Evolutionary conservation across 2,888 invertebrate genomes (phyloP).

Genomic region (Plagodis pulveraria): DNA sequence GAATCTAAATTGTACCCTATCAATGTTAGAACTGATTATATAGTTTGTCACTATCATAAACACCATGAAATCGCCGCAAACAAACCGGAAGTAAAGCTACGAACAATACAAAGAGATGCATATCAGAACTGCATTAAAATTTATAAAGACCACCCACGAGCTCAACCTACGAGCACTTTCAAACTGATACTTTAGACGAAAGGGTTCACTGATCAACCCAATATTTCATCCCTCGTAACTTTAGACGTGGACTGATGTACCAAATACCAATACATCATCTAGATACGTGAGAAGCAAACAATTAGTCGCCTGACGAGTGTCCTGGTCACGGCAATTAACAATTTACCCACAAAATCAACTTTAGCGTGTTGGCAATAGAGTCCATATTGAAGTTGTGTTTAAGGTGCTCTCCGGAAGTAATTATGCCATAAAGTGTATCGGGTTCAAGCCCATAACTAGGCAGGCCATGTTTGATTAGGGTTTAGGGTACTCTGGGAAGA

Average conservation of each 20-base stretch:
- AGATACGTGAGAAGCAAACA: constrained; percentile 60
- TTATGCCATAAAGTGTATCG: constrained; percentile 58
- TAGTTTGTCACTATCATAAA: constrained; percentile 30
- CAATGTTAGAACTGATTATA: constrained; percentile 49
- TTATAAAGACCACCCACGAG: constrained; percentile 39
- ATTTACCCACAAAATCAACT: constrained; percentile 5
- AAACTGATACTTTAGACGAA: constrained; percentile 27
- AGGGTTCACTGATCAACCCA: constrained; percentile 46
- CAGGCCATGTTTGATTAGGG: constrained; percentile 66
- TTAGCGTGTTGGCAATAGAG: constrained; percentile 6
- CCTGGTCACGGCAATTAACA: constrained; percentile 22
- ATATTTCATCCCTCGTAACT: constrained; percentile 41
- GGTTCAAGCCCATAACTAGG: constrained; percentile 50
- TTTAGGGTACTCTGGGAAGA: constrained; percentile 47
- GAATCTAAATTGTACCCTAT: no score
- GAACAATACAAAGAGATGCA: constrained; percentile 38
- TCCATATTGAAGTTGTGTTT: constrained; percentile 12
- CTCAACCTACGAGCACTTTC: constrained; percentile 8
- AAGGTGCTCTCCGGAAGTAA: constrained; percentile 54
- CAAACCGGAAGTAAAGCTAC: constrained; percentile 33
- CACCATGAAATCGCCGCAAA: constrained; percentile 29
- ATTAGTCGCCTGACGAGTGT: constrained; percentile 49
- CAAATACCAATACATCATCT: constrained; percentile 63
- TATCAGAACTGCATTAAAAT: constrained; percentile 31
- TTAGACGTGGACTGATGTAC: constrained; percentile 56